Conservation (phyloP, 2,113 vertebrate genomes). For the Theristicus caerulescens region DNA sequence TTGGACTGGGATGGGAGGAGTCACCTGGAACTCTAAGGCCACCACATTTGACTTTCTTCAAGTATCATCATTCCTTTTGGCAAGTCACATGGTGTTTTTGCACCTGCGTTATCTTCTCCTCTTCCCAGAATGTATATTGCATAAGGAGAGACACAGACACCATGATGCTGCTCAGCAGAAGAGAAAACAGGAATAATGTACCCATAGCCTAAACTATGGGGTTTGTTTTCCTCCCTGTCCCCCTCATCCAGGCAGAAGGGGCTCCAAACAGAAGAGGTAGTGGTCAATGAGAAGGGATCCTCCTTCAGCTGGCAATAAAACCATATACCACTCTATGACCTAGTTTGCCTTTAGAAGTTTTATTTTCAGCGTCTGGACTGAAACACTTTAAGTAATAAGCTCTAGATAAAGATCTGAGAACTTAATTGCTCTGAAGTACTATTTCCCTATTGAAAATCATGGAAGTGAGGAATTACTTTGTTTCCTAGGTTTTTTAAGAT, state of each 20-base stretch:
- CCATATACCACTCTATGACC: neutral
- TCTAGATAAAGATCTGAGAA: conserved; percentile 22
- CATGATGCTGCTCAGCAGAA: neutral
- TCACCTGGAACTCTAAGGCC: neutral
- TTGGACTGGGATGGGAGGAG: neutral
- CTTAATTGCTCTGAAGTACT: conserved; percentile 10
- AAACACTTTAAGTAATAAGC: neutral
- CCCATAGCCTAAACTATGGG: rapidly evolving
- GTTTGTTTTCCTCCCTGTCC: neutral
- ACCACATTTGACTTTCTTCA: neutral
- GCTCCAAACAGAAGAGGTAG: neutral
- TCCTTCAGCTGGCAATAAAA: neutral
- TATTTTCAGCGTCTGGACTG: neutral
- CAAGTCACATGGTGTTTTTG: neutral
- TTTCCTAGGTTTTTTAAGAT: neutral
- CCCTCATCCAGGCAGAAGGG: neutral
- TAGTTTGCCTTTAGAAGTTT: neutral
- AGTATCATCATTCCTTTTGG: neutral
- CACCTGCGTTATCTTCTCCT: neutral
- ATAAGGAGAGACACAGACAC: neutral
- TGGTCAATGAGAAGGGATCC: neutral
- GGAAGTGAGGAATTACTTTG: conserved; percentile 9
- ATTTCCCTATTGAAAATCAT: neutral
- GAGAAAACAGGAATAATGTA: neutral
- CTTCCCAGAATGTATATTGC: neutral